phyloP scores from a whole-genome alignment of 2,113 vertebrate species.

The Pipra filicauda region DNA sequence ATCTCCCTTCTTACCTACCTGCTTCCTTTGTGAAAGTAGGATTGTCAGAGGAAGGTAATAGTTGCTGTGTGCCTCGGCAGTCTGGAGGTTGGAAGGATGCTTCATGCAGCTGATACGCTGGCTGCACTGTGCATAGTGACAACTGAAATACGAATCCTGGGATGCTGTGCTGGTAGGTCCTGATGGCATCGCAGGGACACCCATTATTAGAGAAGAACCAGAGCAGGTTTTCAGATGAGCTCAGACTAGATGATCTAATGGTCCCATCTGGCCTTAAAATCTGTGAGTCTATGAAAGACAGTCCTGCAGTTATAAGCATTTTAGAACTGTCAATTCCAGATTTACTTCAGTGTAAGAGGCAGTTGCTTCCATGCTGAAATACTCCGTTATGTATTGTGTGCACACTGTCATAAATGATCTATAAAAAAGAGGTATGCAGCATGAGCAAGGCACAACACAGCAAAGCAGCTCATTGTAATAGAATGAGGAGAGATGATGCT shows the following conservation, averaged over 20 bases:
- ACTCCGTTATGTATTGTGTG: neutral
- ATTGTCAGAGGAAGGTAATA: neutral
- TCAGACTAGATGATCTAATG: constrained; percentile 71
- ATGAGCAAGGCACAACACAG: neutral
- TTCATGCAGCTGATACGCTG: constrained; percentile 60
- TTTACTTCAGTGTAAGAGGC: constrained; percentile 45
- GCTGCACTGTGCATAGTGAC: constrained; percentile 63
- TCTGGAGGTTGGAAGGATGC: constrained; percentile 36
- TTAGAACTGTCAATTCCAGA: constrained; percentile 64
- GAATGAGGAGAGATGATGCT: neutral
- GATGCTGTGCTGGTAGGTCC: constrained; percentile 67
- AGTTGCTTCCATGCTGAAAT: constrained; percentile 49
- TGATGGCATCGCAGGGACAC: constrained; percentile 66
- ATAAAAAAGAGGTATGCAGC: neutral
- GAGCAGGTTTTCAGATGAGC: constrained; percentile 71
- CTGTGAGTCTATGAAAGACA: constrained; percentile 68
- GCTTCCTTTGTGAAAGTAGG: constrained; percentile 7
- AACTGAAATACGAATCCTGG: constrained; percentile 64
- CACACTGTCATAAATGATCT: neutral
- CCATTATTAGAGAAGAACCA: constrained; percentile 70
- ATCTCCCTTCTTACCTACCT: neutral
- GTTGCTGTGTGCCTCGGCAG: neutral
- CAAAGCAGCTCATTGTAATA: neutral
- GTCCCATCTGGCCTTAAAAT: constrained; percentile 71
- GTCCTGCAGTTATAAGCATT: constrained; percentile 67